Base-by-base conservation (phyloP, 2,888 invertebrate genomes). In the Rugalucina vietnamica region DNA sequence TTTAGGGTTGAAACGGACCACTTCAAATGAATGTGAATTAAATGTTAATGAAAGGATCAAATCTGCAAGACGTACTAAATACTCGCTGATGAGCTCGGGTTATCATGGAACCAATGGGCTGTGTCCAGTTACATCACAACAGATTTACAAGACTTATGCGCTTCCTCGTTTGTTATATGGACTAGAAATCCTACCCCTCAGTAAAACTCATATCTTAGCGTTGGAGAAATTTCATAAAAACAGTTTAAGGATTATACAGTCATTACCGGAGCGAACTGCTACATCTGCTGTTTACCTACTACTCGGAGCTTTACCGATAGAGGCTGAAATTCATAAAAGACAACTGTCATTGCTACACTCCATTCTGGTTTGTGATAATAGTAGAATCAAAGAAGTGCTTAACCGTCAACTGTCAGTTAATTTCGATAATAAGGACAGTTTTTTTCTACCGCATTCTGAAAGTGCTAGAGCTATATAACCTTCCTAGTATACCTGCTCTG, bases 301-400 rank as follows among this genome's bases (percentile, higher is more conserved):
- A 21, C 36, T 69, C 36, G 77, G 77, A 32, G 70, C 77, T 8
- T 27, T 77, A 12, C 70, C 77, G n/a, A 49, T 77, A n/a, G 49
- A 69, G 49, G 77, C 77, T 37, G 77, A 77, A 77, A 77, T 77
- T 39, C 69, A 77, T n/a, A 77, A 77, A 57, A 29, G 43, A 29
- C 69, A 69, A 32, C 69, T 77, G 2, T 43, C 65, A 4, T 24
- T 77, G 5, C 18, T 77, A 1, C 29, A 49, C 32, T 32, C 43
- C 32, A 77, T 43, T 49, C 27, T 69, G 34, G 18, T 43, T 36
- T 70, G 10, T 24, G 24, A 77, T 14, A 69, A 77, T 39, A 34
- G 21, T 2, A 37, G 49, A 32, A 69, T 77, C 12, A 43, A 77
- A 5, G 34, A 69, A 36, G 37, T 76, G 24, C 24, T 69, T 34